Base-by-base conservation (phyloP, 2,113 vertebrate genomes). In the Pseudonaja textilis region DNA sequence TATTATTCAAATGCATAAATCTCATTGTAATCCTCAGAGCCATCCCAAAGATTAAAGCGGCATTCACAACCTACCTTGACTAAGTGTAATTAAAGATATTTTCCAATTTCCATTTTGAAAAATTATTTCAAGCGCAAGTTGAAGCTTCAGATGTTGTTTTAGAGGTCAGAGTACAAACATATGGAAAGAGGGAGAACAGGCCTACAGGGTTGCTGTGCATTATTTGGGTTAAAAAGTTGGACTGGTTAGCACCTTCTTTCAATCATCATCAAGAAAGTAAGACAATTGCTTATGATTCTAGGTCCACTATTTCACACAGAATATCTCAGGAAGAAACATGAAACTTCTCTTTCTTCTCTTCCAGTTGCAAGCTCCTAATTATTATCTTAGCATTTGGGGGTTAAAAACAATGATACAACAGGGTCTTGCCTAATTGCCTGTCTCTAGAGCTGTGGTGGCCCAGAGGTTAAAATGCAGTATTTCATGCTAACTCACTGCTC, bases 1-100 rank as follows among this genome's bases (percentile, higher is more conserved):
- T 98, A 97, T 97, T 97, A 98, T 97, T 97, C 97, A 98, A 97
- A 98, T 97, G 90, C 26, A 90, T 92, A 96, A 95, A 96, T 97
- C 95, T 96, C 96, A 97, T 97, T 97, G 97, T 97, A 98, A 98
- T 97, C 96, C 0, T 0, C 86, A 96, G 95, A 96, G 95, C 93
- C 92, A 95, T 97, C 96, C 93, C 97, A 95, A 97, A 97, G 96
- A 97, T 97, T 96, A 97, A 97, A 97, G 91, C 61, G 94, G 95
- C 91, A 94, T 90, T 96, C 92, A 45, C 90, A 93, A 96, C 96
- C 96, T 96, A 95, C 97, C 97, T 97, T 95, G 90, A 90, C 96
- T 94, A 97, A 97, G 91, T 97, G 96, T 98, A 97, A 98, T 98
- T 97, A 98, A 97, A 97, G 92, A 96, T 95, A 97, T 92, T 95